Evolutionary conservation across 2,113 vertebrate genomes (phyloP).

Genomic region (Gasterosteus nipponicus): DNA sequence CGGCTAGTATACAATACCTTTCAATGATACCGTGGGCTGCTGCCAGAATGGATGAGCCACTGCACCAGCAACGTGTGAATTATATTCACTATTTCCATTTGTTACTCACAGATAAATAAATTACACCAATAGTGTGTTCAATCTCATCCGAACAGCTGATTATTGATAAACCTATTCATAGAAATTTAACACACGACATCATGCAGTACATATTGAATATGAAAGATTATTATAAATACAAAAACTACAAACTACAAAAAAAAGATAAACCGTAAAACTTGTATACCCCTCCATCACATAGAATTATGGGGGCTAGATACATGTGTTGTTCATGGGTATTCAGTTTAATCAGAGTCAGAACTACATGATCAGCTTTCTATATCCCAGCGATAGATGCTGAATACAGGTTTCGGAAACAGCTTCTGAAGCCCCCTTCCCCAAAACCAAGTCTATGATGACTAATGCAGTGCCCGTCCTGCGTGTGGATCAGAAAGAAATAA

Average conservation of each 20-base stretch:
- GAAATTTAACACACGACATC: neutral
- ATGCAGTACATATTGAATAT: neutral
- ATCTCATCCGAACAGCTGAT: neutral
- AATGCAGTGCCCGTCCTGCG: neutral
- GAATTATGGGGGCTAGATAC: no score
- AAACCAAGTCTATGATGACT: neutral
- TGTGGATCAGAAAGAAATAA: neutral
- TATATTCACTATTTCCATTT: constrained; percentile 1
- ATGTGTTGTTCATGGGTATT: no score
- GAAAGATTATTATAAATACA: neutral
- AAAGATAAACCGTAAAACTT: neutral
- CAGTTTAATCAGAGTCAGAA: no score
- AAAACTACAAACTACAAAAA: neutral
- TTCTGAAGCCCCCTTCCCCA: neutral
- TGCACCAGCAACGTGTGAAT: constrained; percentile 17
- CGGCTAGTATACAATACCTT: constrained; percentile 6
- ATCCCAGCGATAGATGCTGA: no score
- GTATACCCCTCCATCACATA: no score
- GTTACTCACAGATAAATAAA: constrained; percentile 3
- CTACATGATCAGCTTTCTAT: no score
- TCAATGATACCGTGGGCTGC: neutral
- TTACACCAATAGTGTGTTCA: neutral
- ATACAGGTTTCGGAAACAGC: neutral
- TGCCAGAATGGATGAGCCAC: neutral
- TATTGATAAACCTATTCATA: neutral